Conservation (phyloP, 2,113 vertebrate genomes). For the Cyprinodon variegatus region DNA sequence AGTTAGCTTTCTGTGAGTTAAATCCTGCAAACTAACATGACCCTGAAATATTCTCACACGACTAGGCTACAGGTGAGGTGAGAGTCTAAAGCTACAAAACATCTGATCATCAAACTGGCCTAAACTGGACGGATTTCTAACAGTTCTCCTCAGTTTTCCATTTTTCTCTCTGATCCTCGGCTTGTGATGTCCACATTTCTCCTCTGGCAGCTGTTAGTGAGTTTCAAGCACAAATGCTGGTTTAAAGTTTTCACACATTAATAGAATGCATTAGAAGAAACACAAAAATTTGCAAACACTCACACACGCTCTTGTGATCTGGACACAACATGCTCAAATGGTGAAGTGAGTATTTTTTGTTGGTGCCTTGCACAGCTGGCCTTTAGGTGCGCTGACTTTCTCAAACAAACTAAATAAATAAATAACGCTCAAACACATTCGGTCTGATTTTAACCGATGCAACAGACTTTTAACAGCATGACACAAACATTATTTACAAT, state of each 20-base stretch:
- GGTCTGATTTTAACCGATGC: slow-evolving; percentile 7
- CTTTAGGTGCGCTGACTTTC: slow-evolving; percentile 66
- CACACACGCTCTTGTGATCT: slow-evolving; percentile 72
- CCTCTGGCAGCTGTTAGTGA: slow-evolving; percentile 91
- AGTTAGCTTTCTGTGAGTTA: slow-evolving; percentile 97
- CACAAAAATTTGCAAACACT: slow-evolving; percentile 49
- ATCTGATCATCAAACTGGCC: not conserved
- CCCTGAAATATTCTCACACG: not conserved
- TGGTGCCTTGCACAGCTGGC: slow-evolving; percentile 71
- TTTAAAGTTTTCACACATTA: slow-evolving; percentile 86
- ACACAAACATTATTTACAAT: not conserved
- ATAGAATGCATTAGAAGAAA: slow-evolving; percentile 78
- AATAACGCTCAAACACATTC: slow-evolving; percentile 24
- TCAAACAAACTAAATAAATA: slow-evolving; percentile 12
- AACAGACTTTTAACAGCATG: not conserved
- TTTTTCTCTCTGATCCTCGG: slow-evolving; percentile 45
- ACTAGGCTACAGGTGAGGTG: too few relatives aligned
- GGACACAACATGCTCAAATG: slow-evolving; percentile 86
- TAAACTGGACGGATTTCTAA: not conserved
- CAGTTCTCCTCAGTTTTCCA: slow-evolving; percentile 20
- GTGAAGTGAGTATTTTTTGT: slow-evolving; percentile 63
- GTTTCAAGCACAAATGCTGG: slow-evolving; percentile 96
- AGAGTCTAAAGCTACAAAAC: not conserved
- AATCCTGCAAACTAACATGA: slow-evolving; percentile 56
- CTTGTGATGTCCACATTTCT: slow-evolving; percentile 58